Base-by-base conservation (phyloP, 35 echinoderm and acorn worm species). In the Ophiothrix spiculata region DNA sequence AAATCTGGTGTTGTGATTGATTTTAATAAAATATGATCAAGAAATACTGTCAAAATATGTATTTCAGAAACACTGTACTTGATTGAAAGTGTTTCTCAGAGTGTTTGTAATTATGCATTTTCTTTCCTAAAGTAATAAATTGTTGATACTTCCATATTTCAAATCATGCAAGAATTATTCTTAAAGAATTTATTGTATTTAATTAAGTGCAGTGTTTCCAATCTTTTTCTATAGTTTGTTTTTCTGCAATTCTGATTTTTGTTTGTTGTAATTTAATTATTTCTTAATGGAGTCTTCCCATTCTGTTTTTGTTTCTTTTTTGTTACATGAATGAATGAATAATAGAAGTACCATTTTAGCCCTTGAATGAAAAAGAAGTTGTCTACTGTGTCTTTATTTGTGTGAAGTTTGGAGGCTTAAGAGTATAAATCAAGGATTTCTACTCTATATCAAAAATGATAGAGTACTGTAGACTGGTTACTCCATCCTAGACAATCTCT, bases 311-410 rank as follows among this genome's bases (percentile, higher is more conserved):
- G 17, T 69, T 69, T 69, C 60, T 69, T n/a, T n/a, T 69, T 69
- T 69, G 60, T 69, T 69, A 69, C 60, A 25, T 15, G 60, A 69
- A 69, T 69, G 60, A 69, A 69, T n/a, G n/a, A n/a, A n/a, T n/a
- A 69, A 69, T 69, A 69, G 60, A 69, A 69, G 60, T 69, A 69
- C 60, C 60, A 69, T 69, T 69, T 69, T 69, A 69, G 60, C 60
- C 60, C 60, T 69, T 69, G 60, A 69, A 69, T 69, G 60, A 69
- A 69, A 15, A n/a, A n/a, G n/a, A n/a, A n/a, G n/a, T n/a, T n/a
- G n/a, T n/a, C n/a, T n/a, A n/a, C n/a, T n/a, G n/a, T n/a, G n/a
- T n/a, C n/a, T n/a, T n/a, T n/a, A n/a, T n/a, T n/a, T n/a, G n/a
- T n/a, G n/a, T n/a, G n/a, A n/a, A n/a, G n/a, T n/a, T n/a, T n/a